A percentile compares a stretch with the other conserved stretches of the same genome.
These are phyloP conservation scores for Siphonodentalium dalli DNA, from an alignment of 2,888 invertebrate species.

Conservation along the genomic window DNA sequence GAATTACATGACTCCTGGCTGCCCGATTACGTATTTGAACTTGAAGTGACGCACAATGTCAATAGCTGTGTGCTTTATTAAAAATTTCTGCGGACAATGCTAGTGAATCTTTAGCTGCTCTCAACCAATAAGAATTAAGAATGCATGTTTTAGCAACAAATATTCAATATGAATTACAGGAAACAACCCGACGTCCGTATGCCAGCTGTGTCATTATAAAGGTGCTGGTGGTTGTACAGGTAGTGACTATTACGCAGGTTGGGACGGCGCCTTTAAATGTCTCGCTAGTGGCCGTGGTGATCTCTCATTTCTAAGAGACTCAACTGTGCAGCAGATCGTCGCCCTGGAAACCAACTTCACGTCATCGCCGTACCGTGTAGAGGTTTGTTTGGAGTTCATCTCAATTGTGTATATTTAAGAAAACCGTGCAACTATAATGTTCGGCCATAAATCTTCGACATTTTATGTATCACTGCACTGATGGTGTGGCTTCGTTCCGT, in stretches of 20 bases:
- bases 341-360: constrained; percentile 9
- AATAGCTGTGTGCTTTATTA: no score
- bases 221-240: constrained; percentile 56
- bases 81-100: no score
- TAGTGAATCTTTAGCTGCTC: no score
- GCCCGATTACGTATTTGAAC: no score
- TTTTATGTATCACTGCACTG: background rate
- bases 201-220: constrained; percentile 80
- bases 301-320: constrained; percentile 78
- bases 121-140: constrained; percentile 6
- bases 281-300: constrained; percentile 82
- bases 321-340: constrained; percentile 47
- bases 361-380: constrained; percentile 1
- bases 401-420: background rate
- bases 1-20: no score
- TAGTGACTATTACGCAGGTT: constrained; percentile 85
- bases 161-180: no score
- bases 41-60: no score
- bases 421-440: no score
- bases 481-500: background rate
- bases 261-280: constrained; percentile 85
- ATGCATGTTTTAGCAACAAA: no score
- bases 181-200: constrained; percentile 76
- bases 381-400: background rate
- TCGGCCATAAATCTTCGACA: background rate